These are phyloP conservation scores for Naja naja DNA, from an alignment of 2,113 vertebrate species.

Conservation along the genomic window DNA sequence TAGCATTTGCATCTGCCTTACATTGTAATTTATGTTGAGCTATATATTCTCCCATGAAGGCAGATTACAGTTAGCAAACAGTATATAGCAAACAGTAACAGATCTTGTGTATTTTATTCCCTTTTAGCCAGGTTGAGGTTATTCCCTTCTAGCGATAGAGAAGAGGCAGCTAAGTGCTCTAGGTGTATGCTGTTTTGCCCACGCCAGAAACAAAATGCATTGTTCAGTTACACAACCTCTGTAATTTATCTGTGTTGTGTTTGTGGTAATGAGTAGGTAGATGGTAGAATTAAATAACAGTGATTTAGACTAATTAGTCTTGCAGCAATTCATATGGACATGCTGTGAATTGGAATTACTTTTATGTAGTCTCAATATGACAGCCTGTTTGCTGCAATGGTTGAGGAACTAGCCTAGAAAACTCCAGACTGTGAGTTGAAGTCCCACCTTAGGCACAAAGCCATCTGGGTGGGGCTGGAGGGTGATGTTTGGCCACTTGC, in stretches of 20 bases:
- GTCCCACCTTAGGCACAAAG: not conserved
- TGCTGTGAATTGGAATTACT: not conserved
- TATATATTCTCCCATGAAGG: not conserved
- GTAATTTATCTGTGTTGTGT: not conserved
- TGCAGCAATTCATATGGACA: not conserved
- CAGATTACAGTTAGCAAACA: not conserved
- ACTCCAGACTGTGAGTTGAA: not conserved
- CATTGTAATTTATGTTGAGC: not conserved
- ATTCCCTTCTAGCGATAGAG: not conserved
- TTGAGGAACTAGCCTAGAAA: not conserved
- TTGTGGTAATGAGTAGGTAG: not conserved
- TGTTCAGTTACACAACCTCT: not conserved
- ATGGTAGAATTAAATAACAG: not conserved
- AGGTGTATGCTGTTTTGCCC: not conserved
- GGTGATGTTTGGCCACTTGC: not conserved
- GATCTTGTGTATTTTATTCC: not conserved
- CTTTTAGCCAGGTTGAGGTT: not conserved
- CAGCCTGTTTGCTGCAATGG: not conserved
- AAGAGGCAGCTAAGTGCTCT: not conserved
- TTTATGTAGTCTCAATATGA: not conserved
- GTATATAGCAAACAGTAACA: not conserved
- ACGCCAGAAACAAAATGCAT: not conserved
- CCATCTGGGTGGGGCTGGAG: not conserved
- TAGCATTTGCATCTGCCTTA: not conserved
- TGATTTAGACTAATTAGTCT: not conserved